These are phyloP conservation scores for Terebella lapidaria DNA, from an alignment of 2,888 invertebrate genomes.

Conservation along the genomic window DNA sequence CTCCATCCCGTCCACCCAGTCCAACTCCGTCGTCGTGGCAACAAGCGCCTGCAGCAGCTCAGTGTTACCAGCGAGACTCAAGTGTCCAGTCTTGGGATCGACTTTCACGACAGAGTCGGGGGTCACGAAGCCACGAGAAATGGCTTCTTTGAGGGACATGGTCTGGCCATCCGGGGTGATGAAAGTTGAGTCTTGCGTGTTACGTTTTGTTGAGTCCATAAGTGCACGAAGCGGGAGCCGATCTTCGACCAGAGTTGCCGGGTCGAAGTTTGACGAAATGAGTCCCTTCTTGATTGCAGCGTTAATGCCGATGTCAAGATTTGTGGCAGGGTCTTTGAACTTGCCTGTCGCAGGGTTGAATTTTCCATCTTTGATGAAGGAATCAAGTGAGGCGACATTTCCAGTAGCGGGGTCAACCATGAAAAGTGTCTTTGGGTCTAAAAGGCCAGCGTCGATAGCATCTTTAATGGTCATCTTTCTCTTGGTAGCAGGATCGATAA, in stretches of 20 bases:
- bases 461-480: conserved; percentile 64
- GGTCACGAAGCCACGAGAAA: conserved; percentile 67
- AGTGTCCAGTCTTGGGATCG: conserved; percentile 32
- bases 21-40: conserved; percentile 41
- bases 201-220: conserved; percentile 26
- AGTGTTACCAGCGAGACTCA: conserved; percentile 38
- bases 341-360: conserved; percentile 62
- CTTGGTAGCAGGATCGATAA: conserved; percentile 48
- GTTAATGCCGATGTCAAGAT: conserved; percentile 60
- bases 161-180: conserved; percentile 55
- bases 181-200: conserved; percentile 5
- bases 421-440: conserved; percentile 40
- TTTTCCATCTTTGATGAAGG: conserved; percentile 39
- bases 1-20: conserved; percentile 44
- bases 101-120: conserved; percentile 64
- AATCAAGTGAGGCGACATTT: conserved; percentile 37
- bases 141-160: conserved; percentile 59
- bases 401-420: conserved; percentile 42
- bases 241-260: conserved; percentile 36
- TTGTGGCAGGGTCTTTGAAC: conserved; percentile 64
- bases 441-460: conserved; percentile 64
- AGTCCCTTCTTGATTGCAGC: conserved; percentile 79
- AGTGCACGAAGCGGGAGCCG: conserved; percentile 37
- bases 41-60: conserved; percentile 40
- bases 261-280: conserved; percentile 23